Evolutionary conservation across 2,113 vertebrate genomes (phyloP).

Genomic region (Tupaia tana): DNA sequence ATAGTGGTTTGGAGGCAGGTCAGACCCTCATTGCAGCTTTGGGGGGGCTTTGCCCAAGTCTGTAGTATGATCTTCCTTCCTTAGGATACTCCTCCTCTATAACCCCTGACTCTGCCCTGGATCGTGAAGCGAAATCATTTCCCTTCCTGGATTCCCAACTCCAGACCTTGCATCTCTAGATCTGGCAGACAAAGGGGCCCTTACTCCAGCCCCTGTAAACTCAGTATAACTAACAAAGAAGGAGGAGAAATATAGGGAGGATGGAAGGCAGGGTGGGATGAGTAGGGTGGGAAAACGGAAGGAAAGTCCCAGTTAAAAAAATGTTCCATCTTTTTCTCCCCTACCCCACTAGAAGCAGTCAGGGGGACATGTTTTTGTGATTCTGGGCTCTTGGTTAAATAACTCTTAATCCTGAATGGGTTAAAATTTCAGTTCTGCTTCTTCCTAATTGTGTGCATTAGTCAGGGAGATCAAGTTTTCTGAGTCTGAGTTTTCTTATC

Average conservation of each 20-base stretch:
- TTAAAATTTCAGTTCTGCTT: conserved; percentile 15
- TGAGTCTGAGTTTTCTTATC: background rate
- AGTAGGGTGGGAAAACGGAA: background rate
- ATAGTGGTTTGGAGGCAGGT: conserved; percentile 79
- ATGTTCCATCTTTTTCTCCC: background rate
- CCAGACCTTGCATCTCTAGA: conserved; percentile 27
- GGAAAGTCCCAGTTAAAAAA: background rate
- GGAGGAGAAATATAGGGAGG: background rate
- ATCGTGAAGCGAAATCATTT: conserved; percentile 56
- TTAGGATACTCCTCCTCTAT: background rate
- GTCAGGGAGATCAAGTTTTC: background rate
- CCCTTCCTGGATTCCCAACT: background rate
- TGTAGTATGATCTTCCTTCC: conserved; percentile 54
- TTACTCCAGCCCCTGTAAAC: background rate
- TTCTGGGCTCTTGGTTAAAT: background rate
- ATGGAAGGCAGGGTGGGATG: background rate
- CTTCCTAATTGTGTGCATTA: background rate
- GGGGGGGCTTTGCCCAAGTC: conserved; percentile 56
- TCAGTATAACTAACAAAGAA: background rate
- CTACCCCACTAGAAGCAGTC: background rate
- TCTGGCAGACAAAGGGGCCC: background rate
- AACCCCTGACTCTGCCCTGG: background rate
- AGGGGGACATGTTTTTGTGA: background rate
- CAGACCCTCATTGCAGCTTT: conserved; percentile 72
- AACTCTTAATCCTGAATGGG: background rate